Evolutionary conservation across 2,888 invertebrate species (phyloP).

Genomic region (Sabatieria punctata): DNA sequence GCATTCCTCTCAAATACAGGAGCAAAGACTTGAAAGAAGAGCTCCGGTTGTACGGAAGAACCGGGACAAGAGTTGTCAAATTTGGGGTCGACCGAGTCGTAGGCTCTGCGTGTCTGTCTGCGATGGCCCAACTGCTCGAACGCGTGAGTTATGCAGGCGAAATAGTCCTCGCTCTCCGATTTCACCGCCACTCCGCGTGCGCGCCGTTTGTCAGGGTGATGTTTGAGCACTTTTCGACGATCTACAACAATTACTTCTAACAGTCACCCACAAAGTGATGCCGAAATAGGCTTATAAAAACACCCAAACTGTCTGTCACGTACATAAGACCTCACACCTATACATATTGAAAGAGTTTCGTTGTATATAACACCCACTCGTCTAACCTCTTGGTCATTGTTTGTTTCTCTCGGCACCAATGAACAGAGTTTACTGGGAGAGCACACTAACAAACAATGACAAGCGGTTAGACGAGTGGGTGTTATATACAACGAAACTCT

Average conservation of each 20-base stretch:
- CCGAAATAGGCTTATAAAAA: not conserved
- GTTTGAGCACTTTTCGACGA: conserved; percentile 65
- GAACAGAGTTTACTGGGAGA: too few relatives aligned
- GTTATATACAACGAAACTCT: too few relatives aligned
- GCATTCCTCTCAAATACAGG: conserved; percentile 41
- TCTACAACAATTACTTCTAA: conserved; percentile 34
- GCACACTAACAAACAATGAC: too few relatives aligned
- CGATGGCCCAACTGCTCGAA: conserved; percentile 25
- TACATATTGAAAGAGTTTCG: too few relatives aligned
- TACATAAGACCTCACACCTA: not conserved
- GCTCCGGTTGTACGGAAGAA: conserved; percentile 49
- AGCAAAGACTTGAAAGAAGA: conserved; percentile 48
- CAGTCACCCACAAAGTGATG: too few relatives aligned
- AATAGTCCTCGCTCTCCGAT: conserved; percentile 77
- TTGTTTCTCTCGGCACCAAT: not conserved
- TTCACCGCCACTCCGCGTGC: conserved; percentile 58
- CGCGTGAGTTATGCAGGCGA: conserved; percentile 82
- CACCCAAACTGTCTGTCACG: not conserved
- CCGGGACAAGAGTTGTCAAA: conserved; percentile 75
- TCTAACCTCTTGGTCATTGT: too few relatives aligned
- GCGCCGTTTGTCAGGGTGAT: conserved; percentile 95
- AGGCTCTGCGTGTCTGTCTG: conserved; percentile 57
- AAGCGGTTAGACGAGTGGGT: too few relatives aligned
- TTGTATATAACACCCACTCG: too few relatives aligned
- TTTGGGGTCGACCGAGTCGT: conserved; percentile 86